Conservation (phyloP, 2,797 vertebrate species). For the Nannoperca obscura region DNA sequence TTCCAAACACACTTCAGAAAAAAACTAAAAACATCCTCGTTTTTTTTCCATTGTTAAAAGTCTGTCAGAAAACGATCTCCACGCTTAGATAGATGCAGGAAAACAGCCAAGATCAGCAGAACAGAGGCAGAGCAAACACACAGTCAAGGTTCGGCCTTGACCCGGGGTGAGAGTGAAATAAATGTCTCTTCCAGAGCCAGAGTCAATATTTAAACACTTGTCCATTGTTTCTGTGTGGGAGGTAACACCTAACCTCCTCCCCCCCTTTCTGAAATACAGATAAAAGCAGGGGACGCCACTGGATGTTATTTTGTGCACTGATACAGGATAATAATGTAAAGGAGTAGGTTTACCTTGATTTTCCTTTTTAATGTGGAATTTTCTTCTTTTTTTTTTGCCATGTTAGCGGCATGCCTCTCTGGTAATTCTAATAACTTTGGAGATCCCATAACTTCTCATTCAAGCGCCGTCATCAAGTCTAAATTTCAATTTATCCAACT, state of each 20-base stretch:
- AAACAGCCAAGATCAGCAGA: slow-evolving; percentile 60
- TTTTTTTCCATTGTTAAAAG: slow-evolving; percentile 14
- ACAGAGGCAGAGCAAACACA: slow-evolving; percentile 59
- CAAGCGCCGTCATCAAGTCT: too few relatives aligned
- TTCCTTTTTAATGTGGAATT: neutral
- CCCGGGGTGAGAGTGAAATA: slow-evolving; percentile 62
- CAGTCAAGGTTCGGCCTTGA: slow-evolving; percentile 63
- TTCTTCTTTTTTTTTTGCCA: neutral
- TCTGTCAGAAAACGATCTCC: slow-evolving; percentile 32
- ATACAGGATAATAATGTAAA: neutral
- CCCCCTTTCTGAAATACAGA: neutral
- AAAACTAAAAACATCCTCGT: slow-evolving; percentile 11
- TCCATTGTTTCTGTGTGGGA: slow-evolving; percentile 67
- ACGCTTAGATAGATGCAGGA: slow-evolving; percentile 33
- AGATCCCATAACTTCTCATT: neutral
- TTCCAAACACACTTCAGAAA: slow-evolving; percentile 26
- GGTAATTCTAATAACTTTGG: neutral
- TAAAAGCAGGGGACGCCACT: slow-evolving; percentile 7
- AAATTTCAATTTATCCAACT: neutral
- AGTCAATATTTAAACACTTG: slow-evolving; percentile 78
- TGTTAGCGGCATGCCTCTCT: neutral
- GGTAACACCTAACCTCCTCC: slow-evolving; percentile 46
- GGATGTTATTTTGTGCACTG: slow-evolving; percentile 12
- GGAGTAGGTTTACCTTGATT: neutral
- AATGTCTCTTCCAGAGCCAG: slow-evolving; percentile 62